These are phyloP conservation scores for Diorhabda sublineata DNA, from an alignment of 1,140 invertebrate genomes.

Conservation along the genomic window DNA sequence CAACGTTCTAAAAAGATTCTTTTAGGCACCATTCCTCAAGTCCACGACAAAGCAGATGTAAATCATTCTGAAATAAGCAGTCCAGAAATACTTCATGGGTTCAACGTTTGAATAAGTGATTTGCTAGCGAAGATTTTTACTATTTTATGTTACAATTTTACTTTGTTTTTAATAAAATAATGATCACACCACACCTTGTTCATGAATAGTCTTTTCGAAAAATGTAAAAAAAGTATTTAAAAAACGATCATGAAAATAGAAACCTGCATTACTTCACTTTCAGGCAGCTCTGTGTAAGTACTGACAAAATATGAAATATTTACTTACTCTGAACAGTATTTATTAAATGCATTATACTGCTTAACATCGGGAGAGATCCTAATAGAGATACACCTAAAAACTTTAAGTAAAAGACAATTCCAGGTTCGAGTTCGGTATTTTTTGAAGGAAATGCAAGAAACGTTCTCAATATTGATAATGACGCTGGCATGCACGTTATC, in stretches of 20 bases:
- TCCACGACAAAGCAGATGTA: no score
- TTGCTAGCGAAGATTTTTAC: no score
- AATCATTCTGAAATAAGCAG: no score
- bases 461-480: neutral
- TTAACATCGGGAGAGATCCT: neutral
- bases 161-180: no score
- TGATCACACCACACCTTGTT: no score
- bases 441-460: neutral
- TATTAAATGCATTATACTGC: conserved; percentile 4
- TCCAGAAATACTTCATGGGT: no score
- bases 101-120: no score
- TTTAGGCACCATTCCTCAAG: no score
- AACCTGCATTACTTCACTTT: neutral
- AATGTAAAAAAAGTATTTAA: neutral
- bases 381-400: neutral
- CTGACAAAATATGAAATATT: neutral
- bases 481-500: conserved; percentile 4
- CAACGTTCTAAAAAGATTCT: no score
- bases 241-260: neutral
- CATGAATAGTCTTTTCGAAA: no score
- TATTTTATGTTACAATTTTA: no score
- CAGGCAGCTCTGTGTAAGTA: neutral
- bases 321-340: conserved; percentile 4
- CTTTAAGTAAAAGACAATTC: neutral
- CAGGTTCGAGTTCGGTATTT: neutral